Evolutionary conservation across 2,888 invertebrate species (phyloP).

Genomic region (Hypolimnas misippus): DNA sequence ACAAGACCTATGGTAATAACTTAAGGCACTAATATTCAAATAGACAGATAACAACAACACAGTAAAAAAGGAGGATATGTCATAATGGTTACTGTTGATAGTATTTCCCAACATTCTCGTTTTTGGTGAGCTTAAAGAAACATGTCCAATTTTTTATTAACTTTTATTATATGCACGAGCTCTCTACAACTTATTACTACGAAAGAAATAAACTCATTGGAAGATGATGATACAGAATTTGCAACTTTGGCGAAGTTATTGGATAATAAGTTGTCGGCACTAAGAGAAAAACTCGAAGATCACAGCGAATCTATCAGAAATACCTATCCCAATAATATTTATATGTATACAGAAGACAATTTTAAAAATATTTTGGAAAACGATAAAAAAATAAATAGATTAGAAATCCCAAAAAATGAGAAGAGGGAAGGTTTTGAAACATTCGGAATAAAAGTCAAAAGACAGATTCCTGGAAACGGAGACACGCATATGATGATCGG

Average conservation of each 20-base stretch:
- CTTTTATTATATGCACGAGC: neutral
- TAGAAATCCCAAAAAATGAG: neutral
- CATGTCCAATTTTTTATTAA: neutral
- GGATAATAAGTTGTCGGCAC: neutral
- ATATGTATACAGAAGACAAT: neutral
- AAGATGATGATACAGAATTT: neutral
- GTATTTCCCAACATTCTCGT: neutral
- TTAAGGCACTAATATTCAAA: slow-evolving; percentile 7
- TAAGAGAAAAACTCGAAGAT: neutral
- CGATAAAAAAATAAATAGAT: neutral
- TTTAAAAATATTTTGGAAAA: neutral
- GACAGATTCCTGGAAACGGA: slow-evolving; percentile 27
- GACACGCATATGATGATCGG: slow-evolving; percentile 36
- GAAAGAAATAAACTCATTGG: neutral
- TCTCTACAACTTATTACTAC: neutral
- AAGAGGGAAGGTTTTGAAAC: neutral
- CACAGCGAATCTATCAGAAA: neutral
- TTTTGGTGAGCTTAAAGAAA: neutral
- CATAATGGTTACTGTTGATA: neutral
- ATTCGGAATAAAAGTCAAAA: slow-evolving; percentile 20
- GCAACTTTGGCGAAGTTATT: neutral
- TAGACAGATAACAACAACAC: neutral
- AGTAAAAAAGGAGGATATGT: neutral
- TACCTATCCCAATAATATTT: neutral
- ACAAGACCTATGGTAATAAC: neutral